Evolutionary conservation across 2,113 vertebrate species (phyloP), one percentile per base, ranked within the genome.

Genomic region (Hystrix cristata): DNA sequence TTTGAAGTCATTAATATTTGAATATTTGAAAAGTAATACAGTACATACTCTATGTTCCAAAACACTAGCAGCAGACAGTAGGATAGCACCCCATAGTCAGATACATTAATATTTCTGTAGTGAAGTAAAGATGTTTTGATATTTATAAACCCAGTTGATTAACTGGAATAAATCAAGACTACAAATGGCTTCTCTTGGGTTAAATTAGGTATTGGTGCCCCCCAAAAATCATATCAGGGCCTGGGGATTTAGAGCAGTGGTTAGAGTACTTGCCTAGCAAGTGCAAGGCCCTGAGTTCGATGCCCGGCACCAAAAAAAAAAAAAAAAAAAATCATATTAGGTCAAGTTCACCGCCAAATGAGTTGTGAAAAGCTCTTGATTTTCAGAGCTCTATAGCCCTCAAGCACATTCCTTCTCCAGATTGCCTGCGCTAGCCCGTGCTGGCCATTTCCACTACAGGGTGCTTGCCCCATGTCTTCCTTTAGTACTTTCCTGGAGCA

Each of bases 251-350:
- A 38, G 38, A 38, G 2, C 38, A 38, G 38, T 38, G 38, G 38
- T 38, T 38, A 38, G 38, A 38, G 38, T 38, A 38, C 38, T 38
- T 38, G 38, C 38, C 38, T 38, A 38, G 38, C 38, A 38, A 38
- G 38, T 38, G 2, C 38, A 38, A 38, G 38, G 38, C 38, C 38
- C 38, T 38, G 38, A 38, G 38, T 38, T 38, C 38, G 38, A 38
- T 38, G 38, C 38, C 38, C 2, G 38, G 38, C 38, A 38, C 38
- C 31, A 87, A 84, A 82, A 94, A 79, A 60, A 67, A 62, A 72
- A 53, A 89, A 87, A 86, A 94, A 79, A 67, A 55, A 64, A 65
- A 51, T 76, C 46, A 83, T 57, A n/a, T 74, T 78, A 84, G 38
- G 62, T 59, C 38, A 96, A 27, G 10, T 74, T 64, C 91, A 6